Percentiles rank a stretch among this genome's conserved stretches.
These are phyloP conservation scores for Thermophis baileyi DNA, from an alignment of 2,113 vertebrate species.

Conservation along the genomic window DNA sequence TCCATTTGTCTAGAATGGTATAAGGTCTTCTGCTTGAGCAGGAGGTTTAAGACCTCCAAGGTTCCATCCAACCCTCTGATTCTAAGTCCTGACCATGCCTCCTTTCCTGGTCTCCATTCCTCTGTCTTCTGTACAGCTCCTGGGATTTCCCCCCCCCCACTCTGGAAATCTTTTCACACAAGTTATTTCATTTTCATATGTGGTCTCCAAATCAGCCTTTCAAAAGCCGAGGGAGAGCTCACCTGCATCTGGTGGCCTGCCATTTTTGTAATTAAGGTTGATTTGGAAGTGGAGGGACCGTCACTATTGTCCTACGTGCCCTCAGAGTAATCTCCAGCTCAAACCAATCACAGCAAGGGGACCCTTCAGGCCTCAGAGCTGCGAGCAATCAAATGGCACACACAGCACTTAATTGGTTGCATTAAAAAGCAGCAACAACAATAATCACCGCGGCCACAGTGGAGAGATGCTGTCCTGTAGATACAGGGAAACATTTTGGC, in stretches of 20 bases:
- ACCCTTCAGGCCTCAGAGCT: not conserved
- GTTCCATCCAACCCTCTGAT: not conserved
- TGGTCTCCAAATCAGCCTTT: not conserved
- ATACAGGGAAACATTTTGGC: not conserved
- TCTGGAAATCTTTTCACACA: too few relatives aligned
- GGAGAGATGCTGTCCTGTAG: not conserved
- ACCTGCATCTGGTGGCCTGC: too few relatives aligned
- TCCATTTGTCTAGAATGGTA: not conserved
- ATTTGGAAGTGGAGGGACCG: not conserved
- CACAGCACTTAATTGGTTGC: conserved; percentile 9
- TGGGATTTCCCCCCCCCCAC: not conserved
- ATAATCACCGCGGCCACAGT: not conserved
- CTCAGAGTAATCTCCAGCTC: conserved; percentile 13
- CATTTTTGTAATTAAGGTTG: conserved; percentile 16
- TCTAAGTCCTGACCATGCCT: not conserved
- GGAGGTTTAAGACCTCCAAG: not conserved
- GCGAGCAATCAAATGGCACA: conserved; percentile 5
- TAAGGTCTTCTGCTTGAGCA: not conserved
- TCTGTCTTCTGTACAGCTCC: too few relatives aligned
- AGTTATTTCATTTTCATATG: not conserved
- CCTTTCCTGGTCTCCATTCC: not conserved
- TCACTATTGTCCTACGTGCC: not conserved
- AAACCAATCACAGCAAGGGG: not conserved
- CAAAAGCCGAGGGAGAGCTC: too few relatives aligned
- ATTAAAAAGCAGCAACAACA: not conserved